Evolutionary conservation across 2,888 invertebrate genomes (phyloP).

Genomic region (Labia minor): DNA sequence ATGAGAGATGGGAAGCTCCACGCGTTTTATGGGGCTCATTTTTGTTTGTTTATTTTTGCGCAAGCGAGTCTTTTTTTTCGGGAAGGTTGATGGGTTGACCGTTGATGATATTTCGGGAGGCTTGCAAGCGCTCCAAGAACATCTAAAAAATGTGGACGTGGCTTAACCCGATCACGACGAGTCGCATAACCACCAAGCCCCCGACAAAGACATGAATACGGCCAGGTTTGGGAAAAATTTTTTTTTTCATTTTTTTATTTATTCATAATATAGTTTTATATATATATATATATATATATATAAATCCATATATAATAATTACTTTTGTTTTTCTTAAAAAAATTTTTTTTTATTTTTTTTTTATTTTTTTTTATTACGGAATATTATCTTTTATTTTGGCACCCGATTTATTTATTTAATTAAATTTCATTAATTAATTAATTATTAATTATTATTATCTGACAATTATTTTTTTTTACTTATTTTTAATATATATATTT

Average conservation of each 20-base stretch:
- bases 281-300: neutral
- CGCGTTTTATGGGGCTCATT: neutral
- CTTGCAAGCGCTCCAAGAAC: neutral
- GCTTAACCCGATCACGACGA: neutral
- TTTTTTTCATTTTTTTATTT: neutral
- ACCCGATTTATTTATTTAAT: conserved; percentile 23
- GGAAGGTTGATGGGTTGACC: too few species aligned
- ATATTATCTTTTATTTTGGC: conserved; percentile 17
- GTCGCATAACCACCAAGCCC: neutral
- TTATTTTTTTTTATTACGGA: neutral
- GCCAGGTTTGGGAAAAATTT: neutral
- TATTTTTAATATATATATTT: too few species aligned
- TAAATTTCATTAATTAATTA: too few species aligned
- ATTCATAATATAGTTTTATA: neutral
- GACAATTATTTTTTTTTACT: conserved; percentile 14
- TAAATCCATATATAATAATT: conserved; percentile 2
- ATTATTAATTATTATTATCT: conserved; percentile 22
- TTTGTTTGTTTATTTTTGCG: too few species aligned
- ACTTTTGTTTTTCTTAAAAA: neutral
- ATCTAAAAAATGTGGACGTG: neutral
- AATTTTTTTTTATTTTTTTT: neutral
- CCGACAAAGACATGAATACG: neutral
- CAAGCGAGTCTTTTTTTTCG: too few species aligned
- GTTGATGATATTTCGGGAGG: too few species aligned
- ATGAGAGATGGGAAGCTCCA: neutral